Evolutionary conservation across 2,797 vertebrate species (phyloP).

Genomic region (Odontamblyopus lacepedii): DNA sequence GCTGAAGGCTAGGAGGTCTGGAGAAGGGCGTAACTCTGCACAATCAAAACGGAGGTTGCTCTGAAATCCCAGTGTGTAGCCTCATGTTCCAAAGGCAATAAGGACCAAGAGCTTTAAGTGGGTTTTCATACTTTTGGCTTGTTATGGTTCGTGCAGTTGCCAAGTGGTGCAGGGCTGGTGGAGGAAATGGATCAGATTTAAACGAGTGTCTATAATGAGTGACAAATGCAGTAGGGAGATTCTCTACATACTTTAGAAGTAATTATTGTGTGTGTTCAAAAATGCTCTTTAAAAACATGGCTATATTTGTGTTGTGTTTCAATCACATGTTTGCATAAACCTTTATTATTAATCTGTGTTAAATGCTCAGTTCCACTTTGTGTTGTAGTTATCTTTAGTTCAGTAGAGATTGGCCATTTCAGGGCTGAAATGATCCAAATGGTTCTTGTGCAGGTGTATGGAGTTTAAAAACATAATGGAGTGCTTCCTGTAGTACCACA

Average conservation of each 20-base stretch:
- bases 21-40: conserved; percentile 33
- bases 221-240: conserved; percentile 49
- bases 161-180: conserved; percentile 63
- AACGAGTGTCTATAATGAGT: conserved; percentile 55
- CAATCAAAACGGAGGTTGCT: conserved; percentile 39
- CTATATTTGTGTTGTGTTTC: too few species aligned
- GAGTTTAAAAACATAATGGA: too few species aligned
- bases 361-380: too few species aligned
- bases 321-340: too few species aligned
- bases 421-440: too few species aligned
- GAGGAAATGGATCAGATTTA: conserved; percentile 62
- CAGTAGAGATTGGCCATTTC: too few species aligned
- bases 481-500: too few species aligned
- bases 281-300: too few species aligned
- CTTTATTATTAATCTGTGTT: too few species aligned
- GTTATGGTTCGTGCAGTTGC: conserved; percentile 63
- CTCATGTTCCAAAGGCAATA: conserved; percentile 62
- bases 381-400: too few species aligned
- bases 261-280: neutral
- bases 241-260: conserved; percentile 20
- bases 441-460: too few species aligned
- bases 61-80: conserved; percentile 51
- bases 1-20: conserved; percentile 50
- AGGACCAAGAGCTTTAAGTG: conserved; percentile 46
- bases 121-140: conserved; percentile 55